Conservation (phyloP, 2,888 invertebrate species). For the Leptogaster cylindrica region DNA sequence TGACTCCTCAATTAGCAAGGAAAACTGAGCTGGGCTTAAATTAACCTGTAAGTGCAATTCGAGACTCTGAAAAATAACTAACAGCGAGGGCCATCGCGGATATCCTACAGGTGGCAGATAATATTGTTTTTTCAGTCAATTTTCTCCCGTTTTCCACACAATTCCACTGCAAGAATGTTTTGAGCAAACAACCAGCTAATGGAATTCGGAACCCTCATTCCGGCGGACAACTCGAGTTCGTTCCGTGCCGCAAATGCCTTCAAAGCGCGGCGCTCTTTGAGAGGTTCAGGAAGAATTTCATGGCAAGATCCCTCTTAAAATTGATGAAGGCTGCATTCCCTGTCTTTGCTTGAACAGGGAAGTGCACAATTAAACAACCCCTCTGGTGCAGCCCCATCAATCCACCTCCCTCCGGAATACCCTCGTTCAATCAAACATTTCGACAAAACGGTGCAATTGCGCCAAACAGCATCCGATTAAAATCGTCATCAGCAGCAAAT, state of each 20-base stretch:
- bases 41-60: no score
- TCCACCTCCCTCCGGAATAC: constrained; percentile 12
- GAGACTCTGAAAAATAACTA: no score
- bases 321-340: constrained; percentile 14
- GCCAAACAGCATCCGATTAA: constrained; percentile 43
- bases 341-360: constrained; percentile 34
- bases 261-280: constrained; percentile 1
- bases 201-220: constrained; percentile 36
- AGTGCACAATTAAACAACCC: constrained; percentile 43
- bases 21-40: no score
- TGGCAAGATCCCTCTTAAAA: constrained; percentile 1
- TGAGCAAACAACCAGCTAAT: constrained; percentile 34
- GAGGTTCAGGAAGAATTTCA: constrained; percentile 13
- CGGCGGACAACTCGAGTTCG: constrained; percentile 12
- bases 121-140: constrained; percentile 3
- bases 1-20: no score
- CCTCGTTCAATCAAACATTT: constrained; percentile 28
- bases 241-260: neutral
- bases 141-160: constrained; percentile 30
- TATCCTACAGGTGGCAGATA: no score
- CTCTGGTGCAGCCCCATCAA: neutral
- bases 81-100: no score
- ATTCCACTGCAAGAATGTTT: neutral
- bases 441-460: constrained; percentile 42
- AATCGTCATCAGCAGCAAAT: constrained; percentile 37